Base-by-base conservation (phyloP, 2,113 vertebrate genomes). In the Shinisaurus crocodilurus region DNA sequence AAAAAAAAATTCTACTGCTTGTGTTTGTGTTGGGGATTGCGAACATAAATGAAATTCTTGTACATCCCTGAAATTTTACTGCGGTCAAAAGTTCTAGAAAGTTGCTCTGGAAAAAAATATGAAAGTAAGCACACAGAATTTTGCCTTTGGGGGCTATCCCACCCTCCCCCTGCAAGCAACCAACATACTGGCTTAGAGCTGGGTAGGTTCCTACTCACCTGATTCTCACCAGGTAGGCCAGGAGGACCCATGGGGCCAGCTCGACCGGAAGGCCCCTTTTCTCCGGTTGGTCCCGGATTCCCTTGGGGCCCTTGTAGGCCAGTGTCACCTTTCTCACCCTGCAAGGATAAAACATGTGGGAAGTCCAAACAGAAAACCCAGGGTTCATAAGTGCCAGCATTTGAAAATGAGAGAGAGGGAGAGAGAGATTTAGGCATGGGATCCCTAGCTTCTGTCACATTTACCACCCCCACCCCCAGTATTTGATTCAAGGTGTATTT, bases 271-370 rank as follows among this genome's bases (percentile, higher is more conserved):
- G 94, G 40, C 0, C 92, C 95, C 0, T 13, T 95, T 70, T 96
- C 93, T 29, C 96, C 96, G 0, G 34, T 72, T 27, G 90, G 85
- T 34, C 94, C 95, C 9, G 92, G 92, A 75, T 16, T 93, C 60
- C 95, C 94, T 0, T 90, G 93, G 76, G 93, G 91, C 29, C 96
- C 96, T 0, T 92, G 87, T 74, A 92, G 87, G 1, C 95, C 95
- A 0, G 20, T 67, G 1, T 96, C 96, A 0, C 96, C 96, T 86
- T 92, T 95, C 40, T 96, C 93, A 0, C 95, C 96, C 96, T 97
- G 90, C 10, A 27, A 15, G 40, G 67, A 93, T 60, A 91, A 0
- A 3, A 79, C 0, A 6, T 0, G 1, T 0, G 0, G 57, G 16
- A 40, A 27, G 34, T 74, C 8, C n/a, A 43, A 50, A 79, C 18